These are phyloP conservation scores for Nephotettix cincticeps DNA, from an alignment of 1,140 invertebrate genomes.

Conservation along the genomic window DNA sequence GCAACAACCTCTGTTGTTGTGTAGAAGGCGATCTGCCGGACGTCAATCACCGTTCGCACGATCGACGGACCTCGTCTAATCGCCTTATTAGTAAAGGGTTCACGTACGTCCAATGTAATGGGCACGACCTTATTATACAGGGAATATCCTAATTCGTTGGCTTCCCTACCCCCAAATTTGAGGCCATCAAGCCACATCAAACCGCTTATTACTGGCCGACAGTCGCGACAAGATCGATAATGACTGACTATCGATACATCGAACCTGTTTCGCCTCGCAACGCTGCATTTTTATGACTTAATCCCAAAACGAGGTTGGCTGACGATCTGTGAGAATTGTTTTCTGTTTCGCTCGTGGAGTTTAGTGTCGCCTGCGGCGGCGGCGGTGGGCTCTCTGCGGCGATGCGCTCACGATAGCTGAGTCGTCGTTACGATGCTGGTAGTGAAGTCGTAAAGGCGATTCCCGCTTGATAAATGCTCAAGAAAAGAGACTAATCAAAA, in stretches of 20 bases:
- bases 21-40: no score
- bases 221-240: conserved; percentile 21
- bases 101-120: not conserved
- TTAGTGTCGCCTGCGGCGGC: no score
- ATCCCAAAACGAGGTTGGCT: conserved; percentile 6
- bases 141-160: conserved; percentile 25
- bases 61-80: not conserved
- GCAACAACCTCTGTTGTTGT: not conserved
- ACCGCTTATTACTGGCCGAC: not conserved
- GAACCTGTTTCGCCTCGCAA: conserved; percentile 9
- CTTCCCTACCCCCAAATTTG: conserved; percentile 19
- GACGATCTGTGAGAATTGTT: not conserved
- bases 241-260: conserved; percentile 11
- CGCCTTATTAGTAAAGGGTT: not conserved
- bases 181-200: conserved; percentile 15
- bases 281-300: conserved; percentile 23
- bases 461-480: no score
- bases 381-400: no score
- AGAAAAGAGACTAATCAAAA: no score
- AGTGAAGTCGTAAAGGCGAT: no score
- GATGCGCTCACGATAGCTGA: no score
- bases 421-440: no score
- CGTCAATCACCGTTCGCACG: no score
- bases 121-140: conserved; percentile 23
- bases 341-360: not conserved